phyloP scores from a whole-genome alignment of 2,113 vertebrate genomes.

The Orycteropus afer region DNA sequence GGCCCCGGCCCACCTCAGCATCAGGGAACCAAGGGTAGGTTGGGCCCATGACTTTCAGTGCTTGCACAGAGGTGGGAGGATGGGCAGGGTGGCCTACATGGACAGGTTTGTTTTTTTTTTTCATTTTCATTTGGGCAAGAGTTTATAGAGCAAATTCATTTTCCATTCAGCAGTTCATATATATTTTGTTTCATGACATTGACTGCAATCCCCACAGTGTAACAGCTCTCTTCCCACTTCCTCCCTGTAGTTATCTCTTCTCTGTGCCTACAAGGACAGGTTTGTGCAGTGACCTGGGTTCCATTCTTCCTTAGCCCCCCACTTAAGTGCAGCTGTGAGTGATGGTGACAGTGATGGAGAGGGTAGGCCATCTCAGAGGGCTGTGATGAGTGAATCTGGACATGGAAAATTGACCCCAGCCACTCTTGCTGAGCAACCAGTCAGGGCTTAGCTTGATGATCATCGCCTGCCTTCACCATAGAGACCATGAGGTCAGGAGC shows the following conservation, averaged over 20 bases:
- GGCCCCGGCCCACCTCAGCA: not conserved
- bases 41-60: slow-evolving; percentile 26
- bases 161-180: too few species aligned
- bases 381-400: not conserved
- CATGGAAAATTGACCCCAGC: not conserved
- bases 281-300: not conserved
- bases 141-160: too few species aligned
- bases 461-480: not conserved
- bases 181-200: too few species aligned
- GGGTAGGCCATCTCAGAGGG: not conserved
- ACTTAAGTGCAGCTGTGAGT: not conserved
- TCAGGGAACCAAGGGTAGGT: not conserved
- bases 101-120: too few species aligned
- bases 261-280: not conserved
- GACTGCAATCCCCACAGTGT: too few species aligned
- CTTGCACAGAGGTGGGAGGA: not conserved
- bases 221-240: too few species aligned
- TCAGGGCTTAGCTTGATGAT: not conserved
- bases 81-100: rapidly evolving
- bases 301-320: too few species aligned
- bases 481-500: not conserved
- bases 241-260: too few species aligned
- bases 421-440: not conserved
- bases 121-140: too few species aligned
- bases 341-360: not conserved